Conservation (phyloP, 2,888 invertebrate species). For the Cephus rjabovi region DNA sequence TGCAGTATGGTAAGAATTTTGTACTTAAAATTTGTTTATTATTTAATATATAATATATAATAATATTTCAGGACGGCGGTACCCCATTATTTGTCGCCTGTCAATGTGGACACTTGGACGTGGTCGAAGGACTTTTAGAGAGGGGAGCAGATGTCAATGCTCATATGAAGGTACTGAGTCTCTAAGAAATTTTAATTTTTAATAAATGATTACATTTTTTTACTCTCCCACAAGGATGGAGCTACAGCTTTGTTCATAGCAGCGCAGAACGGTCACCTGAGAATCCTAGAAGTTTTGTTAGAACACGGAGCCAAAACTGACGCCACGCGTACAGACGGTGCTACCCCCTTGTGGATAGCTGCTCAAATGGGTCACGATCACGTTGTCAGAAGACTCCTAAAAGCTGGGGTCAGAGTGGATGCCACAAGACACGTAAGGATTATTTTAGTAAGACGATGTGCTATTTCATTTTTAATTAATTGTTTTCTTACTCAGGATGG, state of each 20-base stretch:
- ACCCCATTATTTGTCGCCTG: conserved; percentile 93
- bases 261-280: conserved; percentile 92
- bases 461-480: neutral
- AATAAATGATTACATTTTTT: neutral
- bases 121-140: conserved; percentile 85
- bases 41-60: neutral
- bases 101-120: conserved; percentile 90
- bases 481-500: conserved; percentile 77
- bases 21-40: conserved; percentile 29
- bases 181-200: neutral
- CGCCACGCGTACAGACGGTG: conserved; percentile 82
- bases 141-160: conserved; percentile 85
- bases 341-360: conserved; percentile 93
- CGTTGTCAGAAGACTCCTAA: conserved; percentile 81
- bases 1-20: conserved; percentile 76
- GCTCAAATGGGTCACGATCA: conserved; percentile 94
- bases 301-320: conserved; percentile 81
- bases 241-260: conserved; percentile 94
- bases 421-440: conserved; percentile 79
- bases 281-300: conserved; percentile 80
- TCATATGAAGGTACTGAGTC: conserved; percentile 79
- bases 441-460: neutral
- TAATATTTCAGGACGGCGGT: conserved; percentile 85
- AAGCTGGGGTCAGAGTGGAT: conserved; percentile 84
- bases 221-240: conserved; percentile 74